Evolutionary conservation across 2,888 invertebrate genomes (phyloP).

Genomic region (Pheosia tremula): DNA sequence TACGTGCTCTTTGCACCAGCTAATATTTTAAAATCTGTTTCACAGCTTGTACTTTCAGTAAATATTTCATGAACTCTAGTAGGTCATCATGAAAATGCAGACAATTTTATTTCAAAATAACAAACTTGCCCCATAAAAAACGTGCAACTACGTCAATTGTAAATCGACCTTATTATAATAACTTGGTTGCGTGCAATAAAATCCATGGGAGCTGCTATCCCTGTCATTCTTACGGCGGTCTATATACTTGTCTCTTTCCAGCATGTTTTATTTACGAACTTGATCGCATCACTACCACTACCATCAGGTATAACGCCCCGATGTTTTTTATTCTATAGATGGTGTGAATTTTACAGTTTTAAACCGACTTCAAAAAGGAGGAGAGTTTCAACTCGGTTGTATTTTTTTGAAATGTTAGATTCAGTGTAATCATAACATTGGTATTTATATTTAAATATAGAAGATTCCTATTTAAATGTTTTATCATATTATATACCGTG

Average conservation of each 20-base stretch:
- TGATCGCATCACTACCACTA: constrained; percentile 25
- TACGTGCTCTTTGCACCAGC: background rate
- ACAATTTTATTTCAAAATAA: constrained; percentile 31
- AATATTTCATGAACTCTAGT: background rate
- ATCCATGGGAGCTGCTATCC: constrained; percentile 22
- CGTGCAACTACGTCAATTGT: constrained; percentile 34
- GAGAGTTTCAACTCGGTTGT: no score
- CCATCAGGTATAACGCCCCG: constrained; percentile 18
- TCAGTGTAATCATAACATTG: no score
- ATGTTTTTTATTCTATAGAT: constrained; percentile 31
- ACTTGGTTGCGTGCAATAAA: constrained; percentile 40
- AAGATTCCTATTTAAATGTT: no score
- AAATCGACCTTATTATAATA: constrained; percentile 46
- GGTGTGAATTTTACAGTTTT: constrained; percentile 3
- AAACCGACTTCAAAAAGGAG: no score
- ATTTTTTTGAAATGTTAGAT: no score
- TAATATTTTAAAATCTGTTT: background rate
- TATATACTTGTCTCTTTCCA: constrained; percentile 24
- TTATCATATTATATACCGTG: no score
- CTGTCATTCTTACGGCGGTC: constrained; percentile 16
- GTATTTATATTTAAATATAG: no score
- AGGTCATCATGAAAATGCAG: constrained; percentile 10
- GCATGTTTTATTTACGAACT: constrained; percentile 36
- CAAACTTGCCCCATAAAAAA: constrained; percentile 32
- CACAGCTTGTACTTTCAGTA: background rate